A percentile compares a stretch with the other conserved stretches of the same genome.
phyloP scores from a whole-genome alignment of 2,113 vertebrate genomes.

The Plecotus auritus region DNA sequence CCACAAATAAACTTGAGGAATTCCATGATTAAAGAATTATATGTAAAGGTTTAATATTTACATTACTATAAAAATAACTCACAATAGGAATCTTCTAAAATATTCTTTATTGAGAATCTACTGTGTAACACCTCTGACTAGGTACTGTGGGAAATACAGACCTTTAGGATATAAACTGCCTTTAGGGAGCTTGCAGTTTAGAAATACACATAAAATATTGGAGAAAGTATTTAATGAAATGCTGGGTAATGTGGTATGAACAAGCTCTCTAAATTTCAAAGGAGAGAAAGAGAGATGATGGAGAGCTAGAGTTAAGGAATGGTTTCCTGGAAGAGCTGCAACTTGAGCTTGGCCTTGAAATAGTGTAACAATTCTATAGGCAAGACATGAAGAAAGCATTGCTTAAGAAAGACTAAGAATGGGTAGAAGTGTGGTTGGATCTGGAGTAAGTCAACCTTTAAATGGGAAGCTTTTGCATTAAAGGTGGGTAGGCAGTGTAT shows the following conservation, averaged over 20 bases:
- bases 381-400: neutral
- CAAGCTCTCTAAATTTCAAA: neutral
- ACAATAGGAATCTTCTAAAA: neutral
- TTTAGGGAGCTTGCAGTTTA: neutral
- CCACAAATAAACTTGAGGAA: conserved; percentile 26
- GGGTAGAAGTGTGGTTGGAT: neutral
- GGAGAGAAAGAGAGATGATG: neutral
- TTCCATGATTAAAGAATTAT: neutral
- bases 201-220: neutral
- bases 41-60: conserved; percentile 21
- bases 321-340: neutral
- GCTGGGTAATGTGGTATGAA: neutral
- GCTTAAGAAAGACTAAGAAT: neutral
- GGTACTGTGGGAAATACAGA: neutral
- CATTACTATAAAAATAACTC: neutral
- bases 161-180: neutral
- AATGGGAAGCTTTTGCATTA: neutral
- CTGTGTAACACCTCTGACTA: neutral
- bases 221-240: conserved; percentile 20
- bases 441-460: neutral
- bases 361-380: neutral
- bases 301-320: neutral
- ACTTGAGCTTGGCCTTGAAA: conserved; percentile 13
- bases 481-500: neutral
- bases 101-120: neutral